These are phyloP conservation scores for Argyra leucocephala DNA, from an alignment of 2,888 invertebrate genomes.

Conservation along the genomic window DNA sequence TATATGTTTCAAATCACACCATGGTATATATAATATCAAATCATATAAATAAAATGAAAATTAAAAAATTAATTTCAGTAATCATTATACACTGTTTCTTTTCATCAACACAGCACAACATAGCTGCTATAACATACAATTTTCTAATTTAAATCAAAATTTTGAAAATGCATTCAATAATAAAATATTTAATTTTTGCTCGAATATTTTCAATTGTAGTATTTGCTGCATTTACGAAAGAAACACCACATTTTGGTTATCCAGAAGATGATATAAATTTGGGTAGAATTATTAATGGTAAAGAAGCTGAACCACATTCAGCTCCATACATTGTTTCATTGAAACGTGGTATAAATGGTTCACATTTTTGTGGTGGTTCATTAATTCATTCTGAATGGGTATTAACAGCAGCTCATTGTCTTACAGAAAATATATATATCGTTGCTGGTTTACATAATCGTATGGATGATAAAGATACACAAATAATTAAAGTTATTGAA, in stretches of 20 bases:
- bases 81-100: not conserved
- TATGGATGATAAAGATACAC: slow-evolving; percentile 27
- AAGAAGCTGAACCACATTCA: slow-evolving; percentile 37
- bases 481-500: slow-evolving; percentile 32
- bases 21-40: too few species aligned
- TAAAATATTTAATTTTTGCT: not conserved
- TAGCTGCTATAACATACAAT: not conserved
- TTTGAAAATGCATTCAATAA: not conserved
- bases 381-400: slow-evolving; percentile 40
- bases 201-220: not conserved
- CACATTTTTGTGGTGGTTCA: slow-evolving; percentile 45
- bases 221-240: not conserved
- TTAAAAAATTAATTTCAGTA: not conserved
- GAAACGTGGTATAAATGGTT: slow-evolving; percentile 24
- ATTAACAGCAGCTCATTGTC: slow-evolving; percentile 42
- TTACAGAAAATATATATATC: slow-evolving; percentile 31
- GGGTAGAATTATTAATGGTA: slow-evolving; percentile 34
- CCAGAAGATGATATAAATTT: not conserved
- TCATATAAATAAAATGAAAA: too few species aligned
- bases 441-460: slow-evolving; percentile 43
- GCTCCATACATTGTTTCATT: slow-evolving; percentile 45
- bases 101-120: not conserved
- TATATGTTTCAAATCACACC: too few species aligned
- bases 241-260: slow-evolving; percentile 3
- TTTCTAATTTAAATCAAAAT: too few species aligned